Base-by-base conservation (phyloP, 2,888 invertebrate genomes). In the Ceramica pisi region DNA sequence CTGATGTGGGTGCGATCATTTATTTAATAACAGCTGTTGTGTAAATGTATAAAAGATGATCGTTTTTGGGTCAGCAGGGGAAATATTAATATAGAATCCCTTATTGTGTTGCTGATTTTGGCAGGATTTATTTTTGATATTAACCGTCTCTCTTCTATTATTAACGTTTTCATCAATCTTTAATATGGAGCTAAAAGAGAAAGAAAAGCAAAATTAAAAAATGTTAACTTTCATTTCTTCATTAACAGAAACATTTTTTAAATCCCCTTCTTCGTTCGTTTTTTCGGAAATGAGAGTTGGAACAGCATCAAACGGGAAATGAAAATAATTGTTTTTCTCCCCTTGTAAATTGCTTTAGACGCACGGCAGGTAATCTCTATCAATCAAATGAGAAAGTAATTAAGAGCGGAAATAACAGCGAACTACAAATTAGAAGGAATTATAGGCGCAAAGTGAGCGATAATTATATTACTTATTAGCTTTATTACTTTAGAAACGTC, bases 1-100 rank as follows among this genome's bases (percentile, higher is more conserved):
- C 85, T 91, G 92, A 93, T 90, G 90, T 89, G 91, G 92, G 92
- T 93, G 91, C 90, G 87, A 89, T 89, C 89, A 90, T 91, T 93
- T 90, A 93, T 88, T 85, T 86, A 85, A 85, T 85, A 85, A 85
- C 85, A 85, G 78, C 78, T 85, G 86, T 71, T 85, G 86, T 86
- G 79, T 84, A 83, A 85, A 85, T 86, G 83, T 79, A 85, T 83
- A 74, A 82, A 85, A 86, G 83, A 86, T 85, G 57, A 84, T 86
- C 75, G 86, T 85, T 86, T 85, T 82, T 85, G 71, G 83, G 79
- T 80, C 82, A 80, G 83, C 68, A 74, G 44, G 62, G 59, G 46
- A 68, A 68, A 82, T 82, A 82, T 80, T 79, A 80, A 80, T 80
- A 78, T 61, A 57, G 62, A 63, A 66, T 59, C 67, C 38, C 38